phyloP scores from a whole-genome alignment of 1,140 invertebrate species.

The Caligus rogercresseyi region DNA sequence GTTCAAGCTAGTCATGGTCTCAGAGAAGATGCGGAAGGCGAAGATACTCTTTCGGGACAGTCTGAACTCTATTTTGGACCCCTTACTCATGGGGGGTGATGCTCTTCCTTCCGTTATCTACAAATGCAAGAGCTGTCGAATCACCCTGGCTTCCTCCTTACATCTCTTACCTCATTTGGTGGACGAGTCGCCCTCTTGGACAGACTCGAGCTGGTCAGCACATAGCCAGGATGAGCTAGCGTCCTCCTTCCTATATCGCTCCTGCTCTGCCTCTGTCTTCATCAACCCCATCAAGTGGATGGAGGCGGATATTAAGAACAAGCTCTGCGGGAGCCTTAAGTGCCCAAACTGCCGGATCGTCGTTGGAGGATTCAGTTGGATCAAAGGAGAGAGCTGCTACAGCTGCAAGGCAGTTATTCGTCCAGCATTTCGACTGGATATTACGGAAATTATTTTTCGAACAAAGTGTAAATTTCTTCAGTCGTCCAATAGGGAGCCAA shows the following conservation, averaged over 20 bases:
- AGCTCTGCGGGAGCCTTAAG: background rate
- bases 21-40: slow-evolving; percentile 8
- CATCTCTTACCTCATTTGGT: slow-evolving; percentile 1
- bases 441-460: slow-evolving; percentile 10
- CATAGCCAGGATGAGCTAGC: background rate
- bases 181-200: slow-evolving; percentile 6
- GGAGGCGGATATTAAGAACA: background rate
- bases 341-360: slow-evolving; percentile 3
- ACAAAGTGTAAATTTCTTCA: slow-evolving; percentile 5
- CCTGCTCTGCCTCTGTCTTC: slow-evolving; percentile 10
- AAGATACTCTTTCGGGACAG: slow-evolving; percentile 1
- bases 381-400: background rate
- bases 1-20: background rate
- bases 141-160: background rate
- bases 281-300: slow-evolving; percentile 9
- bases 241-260: background rate
- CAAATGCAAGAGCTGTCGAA: slow-evolving; percentile 6
- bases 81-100: background rate
- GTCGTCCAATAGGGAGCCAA: background rate
- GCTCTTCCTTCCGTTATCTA: background rate
- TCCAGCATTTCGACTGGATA: slow-evolving; percentile 1
- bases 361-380: slow-evolving; percentile 1
- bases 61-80: background rate
- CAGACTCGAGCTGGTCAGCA: background rate
- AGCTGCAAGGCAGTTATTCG: background rate